Evolutionary conservation across 2,113 vertebrate genomes (phyloP).

Genomic region (Leucoraja erinaceus): DNA sequence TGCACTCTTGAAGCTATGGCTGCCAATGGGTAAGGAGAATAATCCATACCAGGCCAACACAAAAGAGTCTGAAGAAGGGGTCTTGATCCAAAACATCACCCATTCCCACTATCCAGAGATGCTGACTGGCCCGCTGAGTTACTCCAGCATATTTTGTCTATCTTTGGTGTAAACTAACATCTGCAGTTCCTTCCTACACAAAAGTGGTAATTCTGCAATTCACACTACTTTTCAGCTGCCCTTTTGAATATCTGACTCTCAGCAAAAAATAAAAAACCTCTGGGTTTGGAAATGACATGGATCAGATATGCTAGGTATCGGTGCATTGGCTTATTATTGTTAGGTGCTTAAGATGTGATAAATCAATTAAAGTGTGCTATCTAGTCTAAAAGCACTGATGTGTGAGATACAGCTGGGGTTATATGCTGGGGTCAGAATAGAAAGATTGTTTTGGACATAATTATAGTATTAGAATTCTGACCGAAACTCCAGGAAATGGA

Average conservation of each 20-base stretch:
- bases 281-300: conserved; percentile 22
- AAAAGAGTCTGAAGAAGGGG: background rate
- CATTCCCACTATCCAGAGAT: too few species aligned
- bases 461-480: background rate
- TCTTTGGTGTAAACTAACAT: too few species aligned
- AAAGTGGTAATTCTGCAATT: background rate
- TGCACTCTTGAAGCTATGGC: background rate
- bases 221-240: background rate
- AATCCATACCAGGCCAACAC: background rate
- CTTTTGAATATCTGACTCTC: background rate
- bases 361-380: too few species aligned
- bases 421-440: background rate
- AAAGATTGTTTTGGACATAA: background rate
- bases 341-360: too few species aligned
- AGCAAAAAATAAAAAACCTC: background rate
- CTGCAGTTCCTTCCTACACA: background rate
- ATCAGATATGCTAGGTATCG: background rate
- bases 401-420: background rate
- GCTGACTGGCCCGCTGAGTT: too few species aligned
- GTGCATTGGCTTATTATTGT: too few species aligned
- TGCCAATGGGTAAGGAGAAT: background rate
- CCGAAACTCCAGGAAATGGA: background rate
- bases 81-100: too few species aligned
- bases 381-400: conserved; percentile 15
- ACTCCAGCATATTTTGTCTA: too few species aligned